A percentile compares a stretch with the other conserved stretches of the same genome.
phyloP scores from a whole-genome alignment of 2,797 vertebrate species.

The Podarcis lilfordi region DNA sequence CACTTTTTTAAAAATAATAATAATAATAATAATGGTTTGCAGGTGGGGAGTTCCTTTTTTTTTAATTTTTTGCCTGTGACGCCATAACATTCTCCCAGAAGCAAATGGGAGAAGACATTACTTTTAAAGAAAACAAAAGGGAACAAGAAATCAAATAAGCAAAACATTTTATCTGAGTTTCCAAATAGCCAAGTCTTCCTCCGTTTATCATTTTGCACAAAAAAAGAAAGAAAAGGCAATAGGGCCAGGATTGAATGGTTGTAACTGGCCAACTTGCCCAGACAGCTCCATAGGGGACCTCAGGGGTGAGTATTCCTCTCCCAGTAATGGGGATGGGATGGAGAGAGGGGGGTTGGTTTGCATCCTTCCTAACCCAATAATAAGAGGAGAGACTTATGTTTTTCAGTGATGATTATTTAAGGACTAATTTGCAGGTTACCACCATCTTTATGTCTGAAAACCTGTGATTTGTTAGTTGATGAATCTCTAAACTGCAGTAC shows the following conservation, averaged over 20 bases:
- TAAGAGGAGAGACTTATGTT: background rate
- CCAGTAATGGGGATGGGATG: background rate
- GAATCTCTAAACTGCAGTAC: background rate
- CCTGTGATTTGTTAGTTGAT: background rate
- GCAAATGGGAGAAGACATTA: background rate
- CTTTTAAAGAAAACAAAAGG: slow-evolving; percentile 6
- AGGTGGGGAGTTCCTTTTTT: background rate
- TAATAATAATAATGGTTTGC: background rate
- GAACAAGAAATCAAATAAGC: slow-evolving; percentile 15
- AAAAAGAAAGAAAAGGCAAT: slow-evolving; percentile 26
- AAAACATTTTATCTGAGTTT: background rate
- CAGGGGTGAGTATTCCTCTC: background rate
- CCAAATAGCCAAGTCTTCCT: slow-evolving; percentile 48
- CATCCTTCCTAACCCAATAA: background rate
- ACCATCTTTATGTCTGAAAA: background rate
- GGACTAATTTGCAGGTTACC: background rate
- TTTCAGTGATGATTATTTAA: background rate
- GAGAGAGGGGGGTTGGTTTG: background rate
- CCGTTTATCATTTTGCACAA: slow-evolving; percentile 45
- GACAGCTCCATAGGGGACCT: background rate
- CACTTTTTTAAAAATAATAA: background rate
- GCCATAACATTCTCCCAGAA: slow-evolving; percentile 23
- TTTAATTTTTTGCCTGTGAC: background rate
- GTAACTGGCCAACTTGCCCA: background rate
- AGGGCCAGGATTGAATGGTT: background rate